Conservation (phyloP, 2,888 invertebrate species). For the Zaprionus lineosus region DNA sequence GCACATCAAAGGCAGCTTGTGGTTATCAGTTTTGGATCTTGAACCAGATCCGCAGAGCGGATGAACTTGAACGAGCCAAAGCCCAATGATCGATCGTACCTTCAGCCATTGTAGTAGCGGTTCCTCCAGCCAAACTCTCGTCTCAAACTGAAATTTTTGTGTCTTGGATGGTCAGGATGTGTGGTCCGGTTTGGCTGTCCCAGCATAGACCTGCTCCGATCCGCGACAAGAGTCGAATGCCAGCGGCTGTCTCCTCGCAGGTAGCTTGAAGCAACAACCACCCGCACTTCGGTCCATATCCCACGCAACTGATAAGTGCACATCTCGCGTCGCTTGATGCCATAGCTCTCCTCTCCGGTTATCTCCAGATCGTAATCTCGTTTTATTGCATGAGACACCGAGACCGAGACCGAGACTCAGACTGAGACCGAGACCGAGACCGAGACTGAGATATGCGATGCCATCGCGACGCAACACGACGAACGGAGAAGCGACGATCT, state of each 20-base stretch:
- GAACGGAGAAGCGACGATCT: not conserved
- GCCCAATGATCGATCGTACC: slow-evolving; percentile 32
- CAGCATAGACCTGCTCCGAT: slow-evolving; percentile 4
- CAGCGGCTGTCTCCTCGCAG: slow-evolving; percentile 23
- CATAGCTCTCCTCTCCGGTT: slow-evolving; percentile 38
- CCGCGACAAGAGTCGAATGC: slow-evolving; percentile 36
- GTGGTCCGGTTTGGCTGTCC: too few species aligned
- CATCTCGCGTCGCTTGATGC: slow-evolving; percentile 48
- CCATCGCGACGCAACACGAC: not conserved
- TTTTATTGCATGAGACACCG: slow-evolving; percentile 32
- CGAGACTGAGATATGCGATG: too few species aligned
- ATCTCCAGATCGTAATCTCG: slow-evolving; percentile 45
- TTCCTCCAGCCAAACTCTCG: not conserved
- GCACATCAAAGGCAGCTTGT: slow-evolving; percentile 47
- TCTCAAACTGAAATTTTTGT: too few species aligned
- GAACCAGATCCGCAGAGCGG: slow-evolving; percentile 47
- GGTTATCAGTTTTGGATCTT: slow-evolving; percentile 56
- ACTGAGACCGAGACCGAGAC: too few species aligned
- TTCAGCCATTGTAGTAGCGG: slow-evolving; percentile 45
- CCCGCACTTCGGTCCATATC: slow-evolving; percentile 41
- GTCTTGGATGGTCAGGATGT: too few species aligned
- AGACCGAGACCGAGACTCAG: too few species aligned
- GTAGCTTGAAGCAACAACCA: slow-evolving; percentile 28
- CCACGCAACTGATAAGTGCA: slow-evolving; percentile 63
- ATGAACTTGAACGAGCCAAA: slow-evolving; percentile 29